Percentiles rank a stretch among this genome's conserved stretches.
Evolutionary conservation across 2,888 invertebrate genomes (phyloP).

Genomic region (Aproaerema taeniolella): DNA sequence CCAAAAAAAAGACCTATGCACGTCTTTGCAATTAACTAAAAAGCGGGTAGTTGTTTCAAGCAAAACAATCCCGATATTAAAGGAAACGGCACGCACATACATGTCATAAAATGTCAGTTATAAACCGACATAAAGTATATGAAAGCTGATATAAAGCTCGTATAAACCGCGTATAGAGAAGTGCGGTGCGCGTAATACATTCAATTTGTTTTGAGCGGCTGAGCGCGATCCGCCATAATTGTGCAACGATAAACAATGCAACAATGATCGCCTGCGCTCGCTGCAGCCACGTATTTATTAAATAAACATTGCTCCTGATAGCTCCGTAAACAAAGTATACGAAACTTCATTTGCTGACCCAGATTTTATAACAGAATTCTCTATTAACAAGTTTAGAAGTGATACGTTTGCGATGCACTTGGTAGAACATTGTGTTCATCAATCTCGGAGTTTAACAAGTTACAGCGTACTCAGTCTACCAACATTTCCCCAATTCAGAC

Average conservation of each 20-base stretch:
- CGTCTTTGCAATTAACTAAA: no score
- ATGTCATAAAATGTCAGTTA: conserved; percentile 39
- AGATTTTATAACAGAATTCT: neutral
- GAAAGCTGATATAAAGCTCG: conserved; percentile 7
- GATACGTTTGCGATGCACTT: no score
- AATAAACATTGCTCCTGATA: conserved; percentile 9
- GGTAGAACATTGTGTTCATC: no score
- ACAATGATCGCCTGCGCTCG: conserved; percentile 42
- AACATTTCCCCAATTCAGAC: no score
- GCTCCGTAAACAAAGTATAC: conserved; percentile 3
- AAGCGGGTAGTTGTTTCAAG: no score
- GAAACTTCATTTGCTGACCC: conserved; percentile 1
- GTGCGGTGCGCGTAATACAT: conserved; percentile 46
- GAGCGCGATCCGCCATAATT: conserved; percentile 38
- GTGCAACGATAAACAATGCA: conserved; percentile 51
- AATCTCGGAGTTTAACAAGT: no score
- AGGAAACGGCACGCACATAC: conserved; percentile 53
- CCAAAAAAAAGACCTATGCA: no score
- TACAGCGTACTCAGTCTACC: no score
- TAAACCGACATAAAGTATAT: conserved; percentile 18
- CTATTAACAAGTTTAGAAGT: no score
- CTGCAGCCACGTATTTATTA: conserved; percentile 19
- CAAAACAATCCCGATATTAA: conserved; percentile 48
- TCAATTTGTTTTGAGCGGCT: conserved; percentile 57
- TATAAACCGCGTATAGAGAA: conserved; percentile 47